These are phyloP conservation scores for Mactra quadrangularis DNA, from an alignment of 1,140 invertebrate species.

Conservation along the genomic window DNA sequence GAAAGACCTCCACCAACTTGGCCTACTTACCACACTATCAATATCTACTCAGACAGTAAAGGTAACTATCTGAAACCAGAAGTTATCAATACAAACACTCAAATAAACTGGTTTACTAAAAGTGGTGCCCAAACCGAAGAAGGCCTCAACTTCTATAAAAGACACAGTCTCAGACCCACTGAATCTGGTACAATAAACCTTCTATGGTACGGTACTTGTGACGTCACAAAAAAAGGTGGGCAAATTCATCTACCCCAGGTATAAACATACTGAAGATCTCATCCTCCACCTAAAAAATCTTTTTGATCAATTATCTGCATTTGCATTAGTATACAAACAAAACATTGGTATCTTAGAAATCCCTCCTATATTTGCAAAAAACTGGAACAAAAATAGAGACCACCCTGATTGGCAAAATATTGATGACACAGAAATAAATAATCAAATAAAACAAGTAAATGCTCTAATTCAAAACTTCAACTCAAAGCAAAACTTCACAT, in stretches of 20 bases:
- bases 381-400: background rate
- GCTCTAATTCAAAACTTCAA: background rate
- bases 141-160: too few relatives aligned
- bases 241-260: background rate
- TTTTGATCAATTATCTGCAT: background rate
- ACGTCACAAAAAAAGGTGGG: too few relatives aligned
- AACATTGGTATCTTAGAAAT: background rate
- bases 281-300: background rate
- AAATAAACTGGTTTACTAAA: too few relatives aligned
- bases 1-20: too few relatives aligned
- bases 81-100: too few relatives aligned
- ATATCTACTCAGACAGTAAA: too few relatives aligned
- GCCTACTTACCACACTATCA: too few relatives aligned
- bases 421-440: background rate
- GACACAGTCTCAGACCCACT: too few relatives aligned
- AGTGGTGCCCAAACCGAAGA: too few relatives aligned
- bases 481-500: background rate
- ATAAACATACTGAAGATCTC: background rate
- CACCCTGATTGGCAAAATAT: background rate
- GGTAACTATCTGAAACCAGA: too few relatives aligned
- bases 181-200: too few relatives aligned
- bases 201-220: too few relatives aligned
- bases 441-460: background rate
- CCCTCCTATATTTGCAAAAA: background rate
- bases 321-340: background rate